These are phyloP conservation scores for Andrena hattorfiana DNA, from an alignment of 2,888 invertebrate species.

Conservation along the genomic window DNA sequence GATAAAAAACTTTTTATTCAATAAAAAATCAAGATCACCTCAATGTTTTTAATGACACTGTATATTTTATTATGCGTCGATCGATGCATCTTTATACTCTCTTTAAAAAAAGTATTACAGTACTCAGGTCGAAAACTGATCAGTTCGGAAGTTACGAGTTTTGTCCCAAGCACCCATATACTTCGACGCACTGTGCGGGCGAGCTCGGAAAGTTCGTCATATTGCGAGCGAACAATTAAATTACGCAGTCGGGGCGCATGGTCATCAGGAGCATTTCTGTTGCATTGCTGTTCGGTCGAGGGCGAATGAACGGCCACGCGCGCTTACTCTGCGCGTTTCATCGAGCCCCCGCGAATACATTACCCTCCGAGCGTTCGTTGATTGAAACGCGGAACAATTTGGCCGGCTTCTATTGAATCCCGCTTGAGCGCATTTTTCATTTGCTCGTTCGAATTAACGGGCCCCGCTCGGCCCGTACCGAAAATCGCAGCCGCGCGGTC, in stretches of 20 bases:
- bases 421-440: constrained; percentile 40
- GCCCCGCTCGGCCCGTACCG: constrained; percentile 5
- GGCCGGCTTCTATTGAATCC: constrained; percentile 25
- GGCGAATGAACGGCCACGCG: constrained; percentile 46
- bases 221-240: constrained; percentile 63
- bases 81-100: no score
- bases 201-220: constrained; percentile 60
- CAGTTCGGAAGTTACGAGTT: no score
- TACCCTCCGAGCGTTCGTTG: constrained; percentile 62
- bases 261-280: constrained; percentile 59
- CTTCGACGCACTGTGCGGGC: no score
- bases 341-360: constrained; percentile 62
- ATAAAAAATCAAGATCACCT: no score
- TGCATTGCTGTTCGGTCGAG: constrained; percentile 36
- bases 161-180: no score
- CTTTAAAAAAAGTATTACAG: no score
- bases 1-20: no score
- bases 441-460: constrained; percentile 36
- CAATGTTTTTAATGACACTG: no score
- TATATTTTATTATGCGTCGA: no score
- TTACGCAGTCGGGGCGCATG: constrained; percentile 60
- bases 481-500: constrained; percentile 6
- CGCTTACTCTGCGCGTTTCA: constrained; percentile 43
- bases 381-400: constrained; percentile 65
- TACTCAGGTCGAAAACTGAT: no score